Percentiles rank a stretch among this genome's conserved stretches.
phyloP scores from a whole-genome alignment of 2,888 invertebrate species.

The Synanthedon andrenaeformis region DNA sequence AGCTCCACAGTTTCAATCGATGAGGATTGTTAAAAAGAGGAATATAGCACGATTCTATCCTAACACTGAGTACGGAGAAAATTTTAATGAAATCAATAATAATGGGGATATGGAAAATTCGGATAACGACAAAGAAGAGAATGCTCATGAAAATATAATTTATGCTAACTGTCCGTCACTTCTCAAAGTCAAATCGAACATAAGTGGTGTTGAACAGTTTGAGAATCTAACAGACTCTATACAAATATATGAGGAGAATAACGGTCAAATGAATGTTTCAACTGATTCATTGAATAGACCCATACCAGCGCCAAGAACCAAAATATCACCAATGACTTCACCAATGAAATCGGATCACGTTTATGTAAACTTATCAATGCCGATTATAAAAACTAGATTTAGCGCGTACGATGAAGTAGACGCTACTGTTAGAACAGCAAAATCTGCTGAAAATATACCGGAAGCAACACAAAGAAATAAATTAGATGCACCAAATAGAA shows the following conservation, averaged over 20 bases:
- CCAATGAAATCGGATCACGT: constrained; percentile 66
- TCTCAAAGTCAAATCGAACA: constrained; percentile 38
- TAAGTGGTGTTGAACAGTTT: constrained; percentile 62
- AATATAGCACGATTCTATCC: constrained; percentile 65
- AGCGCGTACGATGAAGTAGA: constrained; percentile 41
- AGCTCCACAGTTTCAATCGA: constrained; percentile 55
- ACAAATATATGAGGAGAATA: constrained; percentile 72
- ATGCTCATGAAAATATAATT: constrained; percentile 35
- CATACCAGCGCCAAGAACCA: constrained; percentile 71
- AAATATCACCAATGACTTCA: constrained; percentile 40
- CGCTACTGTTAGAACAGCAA: constrained; percentile 43
- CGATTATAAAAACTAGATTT: constrained; percentile 41
- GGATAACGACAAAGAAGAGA: constrained; percentile 17
- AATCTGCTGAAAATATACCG: constrained; percentile 46
- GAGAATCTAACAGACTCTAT: constrained; percentile 77
- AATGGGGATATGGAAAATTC: constrained; percentile 35
- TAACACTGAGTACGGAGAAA: constrained; percentile 59
- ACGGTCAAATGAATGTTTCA: constrained; percentile 32
- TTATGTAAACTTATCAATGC: constrained; percentile 71
- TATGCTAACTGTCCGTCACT: constrained; percentile 59
- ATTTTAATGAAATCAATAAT: constrained; percentile 61
- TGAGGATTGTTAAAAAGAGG: constrained; percentile 55
- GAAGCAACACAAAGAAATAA: constrained; percentile 11
- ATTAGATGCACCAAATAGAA: constrained; percentile 15
- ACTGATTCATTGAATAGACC: constrained; percentile 67